These are phyloP conservation scores for Trachymyrmex septentrionalis DNA, from an alignment of 1,140 invertebrate species.

Conservation along the genomic window DNA sequence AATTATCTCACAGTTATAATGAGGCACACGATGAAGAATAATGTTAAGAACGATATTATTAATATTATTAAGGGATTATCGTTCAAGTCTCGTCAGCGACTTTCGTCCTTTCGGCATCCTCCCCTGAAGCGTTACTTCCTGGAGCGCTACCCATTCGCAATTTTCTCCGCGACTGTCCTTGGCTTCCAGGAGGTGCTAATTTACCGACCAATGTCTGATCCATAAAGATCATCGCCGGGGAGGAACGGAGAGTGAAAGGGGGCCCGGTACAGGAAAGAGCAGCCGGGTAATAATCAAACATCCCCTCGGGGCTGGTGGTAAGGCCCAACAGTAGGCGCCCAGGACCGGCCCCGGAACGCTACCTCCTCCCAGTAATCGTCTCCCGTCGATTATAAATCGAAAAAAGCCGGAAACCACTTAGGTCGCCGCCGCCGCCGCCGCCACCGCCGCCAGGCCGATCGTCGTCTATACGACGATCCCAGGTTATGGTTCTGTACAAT, in stretches of 20 bases:
- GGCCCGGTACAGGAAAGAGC: conserved; percentile 58
- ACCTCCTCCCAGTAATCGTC: conserved; percentile 73
- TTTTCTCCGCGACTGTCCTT: conserved; percentile 66
- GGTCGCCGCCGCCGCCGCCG: conserved; percentile 35
- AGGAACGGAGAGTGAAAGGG: conserved; percentile 9
- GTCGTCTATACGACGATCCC: conserved; percentile 33
- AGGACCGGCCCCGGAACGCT: conserved; percentile 72
- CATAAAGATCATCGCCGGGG: conserved; percentile 68
- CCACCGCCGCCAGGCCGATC: conserved; percentile 20
- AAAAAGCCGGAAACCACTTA: conserved; percentile 78
- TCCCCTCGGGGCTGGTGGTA: conserved; percentile 70
- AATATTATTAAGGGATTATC: conserved; percentile 12
- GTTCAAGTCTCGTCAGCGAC: neutral
- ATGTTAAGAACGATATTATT: neutral
- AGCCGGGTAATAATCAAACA: conserved; percentile 75
- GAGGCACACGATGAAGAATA: neutral
- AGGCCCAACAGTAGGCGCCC: conserved; percentile 76
- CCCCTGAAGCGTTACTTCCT: conserved; percentile 62
- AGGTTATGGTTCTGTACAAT: conserved; percentile 45
- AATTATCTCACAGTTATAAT: neutral
- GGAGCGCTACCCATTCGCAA: conserved; percentile 38
- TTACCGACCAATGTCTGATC: conserved; percentile 73
- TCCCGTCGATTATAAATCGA: conserved; percentile 74
- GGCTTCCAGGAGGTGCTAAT: conserved; percentile 74
- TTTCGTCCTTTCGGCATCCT: conserved; percentile 37